Conservation (phyloP, 2,113 vertebrate genomes). For the Puma concolor region DNA sequence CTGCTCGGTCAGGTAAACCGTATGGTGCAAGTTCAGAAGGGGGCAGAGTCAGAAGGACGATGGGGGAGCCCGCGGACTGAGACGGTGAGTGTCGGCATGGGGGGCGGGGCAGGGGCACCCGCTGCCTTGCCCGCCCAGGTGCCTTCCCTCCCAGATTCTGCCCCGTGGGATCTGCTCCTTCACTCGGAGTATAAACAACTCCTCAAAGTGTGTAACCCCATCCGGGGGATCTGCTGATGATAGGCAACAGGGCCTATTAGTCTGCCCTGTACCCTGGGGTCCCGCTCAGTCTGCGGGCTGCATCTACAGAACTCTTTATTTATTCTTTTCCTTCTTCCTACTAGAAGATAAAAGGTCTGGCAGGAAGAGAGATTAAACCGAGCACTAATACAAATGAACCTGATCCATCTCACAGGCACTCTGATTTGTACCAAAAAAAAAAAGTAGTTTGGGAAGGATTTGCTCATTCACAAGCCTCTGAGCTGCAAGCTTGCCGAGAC, state of each 20-base stretch:
- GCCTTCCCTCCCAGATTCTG: conserved; percentile 56
- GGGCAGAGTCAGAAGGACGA: not conserved
- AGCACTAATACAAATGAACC: conserved; percentile 86
- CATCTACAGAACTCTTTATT: conserved; percentile 83
- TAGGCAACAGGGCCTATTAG: conserved; percentile 79
- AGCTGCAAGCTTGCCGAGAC: conserved; percentile 69
- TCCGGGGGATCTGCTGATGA: conserved; percentile 64
- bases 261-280: conserved; percentile 77
- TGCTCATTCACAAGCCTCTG: conserved; percentile 54
- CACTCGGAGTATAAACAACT: conserved; percentile 74
- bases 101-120: conserved; percentile 36
- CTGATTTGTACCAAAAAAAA: conserved; percentile 62
- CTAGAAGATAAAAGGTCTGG: conserved; percentile 86
- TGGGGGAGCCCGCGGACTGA: not conserved
- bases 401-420: conserved; percentile 82
- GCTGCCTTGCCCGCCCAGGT: not conserved
- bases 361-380: conserved; percentile 86
- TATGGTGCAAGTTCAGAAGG: not conserved
- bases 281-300: conserved; percentile 75
- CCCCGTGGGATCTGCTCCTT: not conserved
- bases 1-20: not conserved
- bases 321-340: conserved; percentile 78
- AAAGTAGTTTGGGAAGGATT: conserved; percentile 69
- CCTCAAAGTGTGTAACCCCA: conserved; percentile 75
- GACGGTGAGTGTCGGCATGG: conserved; percentile 7